Evolutionary conservation across 2,888 invertebrate genomes (phyloP), one percentile per base, ranked within the genome.

Genomic region (Apotomis turbidana): DNA sequence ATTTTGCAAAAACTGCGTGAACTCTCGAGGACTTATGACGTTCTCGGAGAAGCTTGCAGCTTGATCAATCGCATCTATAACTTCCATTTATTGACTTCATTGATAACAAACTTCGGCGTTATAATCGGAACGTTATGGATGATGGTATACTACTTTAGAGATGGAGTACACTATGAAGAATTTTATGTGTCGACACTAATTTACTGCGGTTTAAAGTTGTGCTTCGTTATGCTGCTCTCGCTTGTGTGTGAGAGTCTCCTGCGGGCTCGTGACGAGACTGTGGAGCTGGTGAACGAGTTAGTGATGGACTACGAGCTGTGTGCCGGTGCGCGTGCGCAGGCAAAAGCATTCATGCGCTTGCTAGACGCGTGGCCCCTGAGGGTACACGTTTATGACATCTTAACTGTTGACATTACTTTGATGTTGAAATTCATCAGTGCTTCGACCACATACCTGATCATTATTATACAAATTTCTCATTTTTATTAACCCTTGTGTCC

Each of bases 401-500:
- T 90, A 74, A 81, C 85, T 5, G 83, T 91, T 3, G 88, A 91
- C 74, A 83, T 90, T 27, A 87, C 87, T 1, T 76, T 91, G 4
- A 85, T 90, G 79, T 78, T 90, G 8, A 90, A 90, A 67, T 91
- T 90, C 71, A 83, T 90, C 60, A 90, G 88, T 74, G 85, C 90
- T 4, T 85, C 89, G 10, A 88, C 90, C 0, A 89, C 90, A 0
- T 91, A 90, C 75, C 82, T 90, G 63, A 89, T 91, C 78, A 83
- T 91, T 36, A 85, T 90, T 44, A 85, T 91, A 75, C 91, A 91
- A 79, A 78, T 89, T 54, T 85, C 27, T 27, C 27, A 27, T 27
- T 27, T 2, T 27, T 27, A 27, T 27, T 27, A 27, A 27, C 27
- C 27, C 27, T 27, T 27, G 27, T 27, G 27, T 27, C 27, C 27